phyloP scores from a whole-genome alignment of 2,797 vertebrate species.

The Acanthis flammea region DNA sequence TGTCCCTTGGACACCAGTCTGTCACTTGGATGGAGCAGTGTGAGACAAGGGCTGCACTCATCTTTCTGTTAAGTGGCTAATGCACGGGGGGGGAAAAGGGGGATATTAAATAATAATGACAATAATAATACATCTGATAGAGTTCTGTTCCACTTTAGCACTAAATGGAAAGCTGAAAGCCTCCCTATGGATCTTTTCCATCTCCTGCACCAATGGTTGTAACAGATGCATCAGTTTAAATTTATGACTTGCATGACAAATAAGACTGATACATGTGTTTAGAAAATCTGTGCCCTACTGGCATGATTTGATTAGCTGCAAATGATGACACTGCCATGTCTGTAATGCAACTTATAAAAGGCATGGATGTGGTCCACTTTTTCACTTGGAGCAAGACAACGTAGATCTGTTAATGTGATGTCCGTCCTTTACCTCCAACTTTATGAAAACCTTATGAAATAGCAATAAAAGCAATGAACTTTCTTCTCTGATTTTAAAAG shows the following conservation, averaged over 20 bases:
- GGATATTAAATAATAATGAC: slow-evolving; percentile 67
- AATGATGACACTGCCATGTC: background rate
- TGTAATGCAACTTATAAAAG: background rate
- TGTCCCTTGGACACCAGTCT: background rate
- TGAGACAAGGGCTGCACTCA: background rate
- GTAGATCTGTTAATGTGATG: background rate
- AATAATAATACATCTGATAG: slow-evolving; percentile 46
- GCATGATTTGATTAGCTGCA: background rate
- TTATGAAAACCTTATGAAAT: background rate
- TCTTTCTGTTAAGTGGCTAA: slow-evolving; percentile 30
- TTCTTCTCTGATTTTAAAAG: background rate
- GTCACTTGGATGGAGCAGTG: background rate
- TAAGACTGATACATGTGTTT: slow-evolving; percentile 20
- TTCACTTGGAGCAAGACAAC: background rate
- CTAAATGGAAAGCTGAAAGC: slow-evolving; percentile 63
- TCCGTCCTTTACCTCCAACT: background rate
- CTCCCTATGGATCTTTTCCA: slow-evolving; percentile 42
- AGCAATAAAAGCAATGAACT: background rate
- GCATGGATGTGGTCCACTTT: background rate
- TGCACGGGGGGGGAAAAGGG: background rate
- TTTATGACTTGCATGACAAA: slow-evolving; percentile 38
- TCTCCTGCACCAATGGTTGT: background rate
- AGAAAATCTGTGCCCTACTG: slow-evolving; percentile 9
- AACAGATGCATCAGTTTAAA: slow-evolving; percentile 47
- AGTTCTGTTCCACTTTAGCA: slow-evolving; percentile 29